Conservation (phyloP, 2,113 vertebrate genomes). For the Argyrosomus japonicus region DNA sequence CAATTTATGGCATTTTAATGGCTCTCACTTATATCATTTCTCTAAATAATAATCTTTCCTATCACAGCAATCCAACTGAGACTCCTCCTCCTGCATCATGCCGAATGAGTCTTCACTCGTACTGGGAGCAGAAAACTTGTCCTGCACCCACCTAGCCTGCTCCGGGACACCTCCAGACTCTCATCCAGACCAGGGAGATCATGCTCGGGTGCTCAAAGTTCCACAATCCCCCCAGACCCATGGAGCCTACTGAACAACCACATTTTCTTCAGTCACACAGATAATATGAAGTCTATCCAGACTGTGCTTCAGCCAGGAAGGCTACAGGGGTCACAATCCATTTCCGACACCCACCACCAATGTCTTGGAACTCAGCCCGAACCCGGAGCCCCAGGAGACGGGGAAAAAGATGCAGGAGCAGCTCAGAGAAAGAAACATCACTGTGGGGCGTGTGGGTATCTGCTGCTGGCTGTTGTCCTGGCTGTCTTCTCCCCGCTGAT, state of each 20-base stretch:
- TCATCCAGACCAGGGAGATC: not conserved
- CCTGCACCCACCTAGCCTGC: not conserved
- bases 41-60: not conserved
- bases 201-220: not conserved
- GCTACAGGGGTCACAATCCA: not conserved
- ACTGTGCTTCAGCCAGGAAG: not conserved
- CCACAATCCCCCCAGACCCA: not conserved
- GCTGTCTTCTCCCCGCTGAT: conserved; percentile 26
- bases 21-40: not conserved
- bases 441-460: conserved; percentile 8
- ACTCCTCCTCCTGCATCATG: conserved; percentile 1
- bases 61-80: conserved; percentile 3
- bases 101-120: not conserved
- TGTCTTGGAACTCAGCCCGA: not conserved
- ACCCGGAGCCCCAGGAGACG: not conserved
- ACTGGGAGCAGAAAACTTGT: not conserved
- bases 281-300: not conserved
- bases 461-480: conserved; percentile 30
- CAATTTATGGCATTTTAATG: no score
- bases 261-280: not conserved
- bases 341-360: not conserved
- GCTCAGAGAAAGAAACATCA: not conserved
- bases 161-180: not conserved
- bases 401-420: not conserved
- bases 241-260: not conserved